Base-by-base conservation (phyloP, 1,140 invertebrate genomes). In the Trichonephila clavipes region DNA sequence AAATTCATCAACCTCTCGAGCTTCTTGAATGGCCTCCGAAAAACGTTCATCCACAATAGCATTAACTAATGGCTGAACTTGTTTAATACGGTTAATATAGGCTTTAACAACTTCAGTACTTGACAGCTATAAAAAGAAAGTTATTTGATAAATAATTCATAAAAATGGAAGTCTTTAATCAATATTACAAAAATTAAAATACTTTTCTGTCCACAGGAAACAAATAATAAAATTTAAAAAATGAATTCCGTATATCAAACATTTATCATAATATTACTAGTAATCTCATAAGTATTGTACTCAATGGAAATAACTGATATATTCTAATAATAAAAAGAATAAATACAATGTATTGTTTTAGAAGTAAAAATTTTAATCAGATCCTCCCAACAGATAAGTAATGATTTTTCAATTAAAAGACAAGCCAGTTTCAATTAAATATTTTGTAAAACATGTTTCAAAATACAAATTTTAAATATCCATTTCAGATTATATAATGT, bases 1-100 rank as follows among this genome's bases (percentile, higher is more conserved):
- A 16, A 98, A 96, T 6, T 98, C 95, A 85, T 95, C 93, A 83
- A 96, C 95, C 18, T 51, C 64, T 44, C 90, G 86, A 4, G 95
- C 95, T 82, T 95, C 94, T 77, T 94, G 82, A 16, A 95, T 85
- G 0, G 96, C 95, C 14, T 94, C 94, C 51, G 94, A 94, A 94
- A 95, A 96, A 66, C 95, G 88, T 19, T 95, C 95, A 58, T 95
- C 94, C 6, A 95, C 95, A 24, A 96, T 90, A 2, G 95, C 95
- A 94, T 96, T 96, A 12, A 96, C 62, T 0, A 95, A 95, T 4
- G 97, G 97, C 77, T 96, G 95, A 28, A 96, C 95, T 18, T 95
- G 92, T 58, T 92, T 94, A 40, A 96, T 95, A 19, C 96, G 93
- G 4, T 94, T 90, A 61, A 96, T 95, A 91, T 95, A 96, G 14